Evolutionary conservation across 2,797 vertebrate species (phyloP), one percentile per base, ranked within the genome.

Genomic region (Furcifer pardalis): DNA sequence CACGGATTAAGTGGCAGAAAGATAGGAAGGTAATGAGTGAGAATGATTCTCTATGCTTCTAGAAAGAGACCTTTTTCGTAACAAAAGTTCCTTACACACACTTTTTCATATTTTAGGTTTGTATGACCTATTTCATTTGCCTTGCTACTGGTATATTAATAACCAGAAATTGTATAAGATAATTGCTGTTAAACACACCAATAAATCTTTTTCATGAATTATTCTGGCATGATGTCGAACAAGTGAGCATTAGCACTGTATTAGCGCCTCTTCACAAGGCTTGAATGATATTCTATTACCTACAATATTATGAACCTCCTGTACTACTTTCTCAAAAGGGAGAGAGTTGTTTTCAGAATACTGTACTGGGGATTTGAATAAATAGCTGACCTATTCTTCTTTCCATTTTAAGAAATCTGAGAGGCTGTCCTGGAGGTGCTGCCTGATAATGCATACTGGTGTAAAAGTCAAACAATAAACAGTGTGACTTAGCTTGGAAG

Each of bases 111-210:
- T 27, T 65, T 5, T 79, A 72, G 6, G 40, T 37, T 44, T 1
- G 37, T 65, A 25, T 81, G 77, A 72, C 56, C 69, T 8, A 0
- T 87, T 90, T 86, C 82, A 13, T 69, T 89, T 84, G 32, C 65
- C 90, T 37, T 56, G 69, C 65, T 71, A 10, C 7, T 63, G 76
- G 49, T n/a, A 80, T 82, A 65, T 88, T 77, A 59, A 60, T 44
- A 44, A 44, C 25, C 40, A 71, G 52, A 17, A 84, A 15, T 77
- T 44, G 12, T 44, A 10, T 5, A 13, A 25, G 23, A 59, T 60
- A 77, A 32, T 68, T 68, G 65, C 7, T 77, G 32, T 49, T 27
- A 77, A 69, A 2, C 12, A 56, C 23, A 35, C 12, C 35, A 44
- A 17, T 77, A 68, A 44, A 8, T 10, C 7, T 7, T 60, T 46